Evolutionary conservation across 2,797 vertebrate species (phyloP).

Genomic region (Cirrhinus mrigala): DNA sequence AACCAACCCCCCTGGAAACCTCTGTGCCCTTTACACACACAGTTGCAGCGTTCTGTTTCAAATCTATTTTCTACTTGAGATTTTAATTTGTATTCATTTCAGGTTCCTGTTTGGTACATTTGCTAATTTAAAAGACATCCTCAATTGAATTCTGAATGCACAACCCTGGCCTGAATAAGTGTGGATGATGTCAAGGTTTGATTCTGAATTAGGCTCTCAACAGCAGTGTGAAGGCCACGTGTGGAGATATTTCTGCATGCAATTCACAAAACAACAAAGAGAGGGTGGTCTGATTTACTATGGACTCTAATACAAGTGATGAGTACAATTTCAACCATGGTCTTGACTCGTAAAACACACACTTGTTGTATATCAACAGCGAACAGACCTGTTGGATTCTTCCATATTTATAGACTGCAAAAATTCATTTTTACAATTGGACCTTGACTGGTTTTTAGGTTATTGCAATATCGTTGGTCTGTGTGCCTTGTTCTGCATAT

Average conservation of each 20-base stretch:
- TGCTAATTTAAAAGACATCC: background rate
- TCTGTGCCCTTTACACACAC: conserved; percentile 36
- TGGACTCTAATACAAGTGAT: conserved; percentile 8
- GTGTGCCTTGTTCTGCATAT: background rate
- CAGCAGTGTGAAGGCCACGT: background rate
- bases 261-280: background rate
- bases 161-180: background rate
- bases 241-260: background rate
- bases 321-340: background rate
- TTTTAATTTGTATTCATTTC: background rate
- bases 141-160: conserved; percentile 16
- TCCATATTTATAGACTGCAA: background rate
- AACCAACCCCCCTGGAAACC: conserved; percentile 23
- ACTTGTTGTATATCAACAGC: background rate
- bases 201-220: background rate
- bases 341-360: background rate
- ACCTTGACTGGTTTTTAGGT: background rate
- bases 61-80: background rate
- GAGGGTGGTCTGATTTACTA: background rate
- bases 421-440: conserved; percentile 2
- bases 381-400: background rate
- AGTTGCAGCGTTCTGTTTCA: background rate
- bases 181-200: conserved; percentile 9
- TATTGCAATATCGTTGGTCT: background rate
- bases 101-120: background rate